A percentile compares a stretch with the other conserved stretches of the same genome.
Conservation (phyloP, 2,113 vertebrate species). For the Chaenocephalus aceratus region DNA sequence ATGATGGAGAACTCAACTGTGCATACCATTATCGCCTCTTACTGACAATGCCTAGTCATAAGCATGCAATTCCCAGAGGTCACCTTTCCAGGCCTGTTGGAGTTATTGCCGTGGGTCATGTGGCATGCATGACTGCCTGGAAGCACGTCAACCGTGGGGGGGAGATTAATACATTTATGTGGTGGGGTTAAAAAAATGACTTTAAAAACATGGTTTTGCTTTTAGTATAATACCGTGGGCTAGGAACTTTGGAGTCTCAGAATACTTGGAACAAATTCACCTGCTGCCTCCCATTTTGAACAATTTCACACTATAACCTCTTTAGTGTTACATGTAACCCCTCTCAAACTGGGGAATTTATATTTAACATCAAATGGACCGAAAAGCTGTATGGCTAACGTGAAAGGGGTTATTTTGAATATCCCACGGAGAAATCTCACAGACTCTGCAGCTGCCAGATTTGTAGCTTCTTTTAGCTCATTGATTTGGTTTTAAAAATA, state of each 20-base stretch:
- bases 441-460: neutral
- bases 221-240: slow-evolving; percentile 82
- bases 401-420: slow-evolving; percentile 14
- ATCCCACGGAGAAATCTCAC: slow-evolving; percentile 1
- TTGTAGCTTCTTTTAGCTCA: slow-evolving; percentile 18
- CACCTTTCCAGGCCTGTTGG: slow-evolving; percentile 78
- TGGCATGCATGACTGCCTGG: slow-evolving; percentile 73
- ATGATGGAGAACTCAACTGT: slow-evolving; percentile 64
- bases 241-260: slow-evolving; percentile 48
- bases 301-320: neutral
- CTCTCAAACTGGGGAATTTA: neutral
- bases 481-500: neutral
- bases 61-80: slow-evolving; percentile 75
- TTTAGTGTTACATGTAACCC: neutral
- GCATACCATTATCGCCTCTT: slow-evolving; percentile 72
- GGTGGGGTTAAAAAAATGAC: slow-evolving; percentile 66
- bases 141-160: slow-evolving; percentile 65
- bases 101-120: slow-evolving; percentile 79
- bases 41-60: slow-evolving; percentile 70
- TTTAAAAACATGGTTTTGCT: slow-evolving; percentile 84
- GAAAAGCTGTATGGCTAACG: slow-evolving; percentile 28
- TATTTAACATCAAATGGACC: neutral
- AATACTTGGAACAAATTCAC: slow-evolving; percentile 54
- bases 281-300: neutral
- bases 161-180: slow-evolving; percentile 81